Evolutionary conservation across 1,140 invertebrate genomes (phyloP).

Genomic region (Augochlora pura): DNA sequence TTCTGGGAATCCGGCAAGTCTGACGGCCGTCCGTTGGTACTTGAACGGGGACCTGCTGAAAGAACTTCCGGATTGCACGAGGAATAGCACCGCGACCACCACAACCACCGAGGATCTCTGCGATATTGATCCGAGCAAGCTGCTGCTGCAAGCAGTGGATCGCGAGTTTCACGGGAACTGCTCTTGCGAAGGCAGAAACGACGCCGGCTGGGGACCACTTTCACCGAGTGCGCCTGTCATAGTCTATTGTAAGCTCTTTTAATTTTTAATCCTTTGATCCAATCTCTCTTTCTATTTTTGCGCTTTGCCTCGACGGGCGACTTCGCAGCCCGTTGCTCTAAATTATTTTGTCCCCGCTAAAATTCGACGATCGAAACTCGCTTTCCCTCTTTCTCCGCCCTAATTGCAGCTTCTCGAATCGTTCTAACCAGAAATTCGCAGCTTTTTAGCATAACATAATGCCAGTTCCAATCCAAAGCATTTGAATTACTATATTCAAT

Average conservation of each 20-base stretch:
- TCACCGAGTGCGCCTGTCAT: conserved; percentile 87
- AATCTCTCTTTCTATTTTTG: neutral
- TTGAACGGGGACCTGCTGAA: conserved; percentile 90
- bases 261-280: conserved; percentile 24
- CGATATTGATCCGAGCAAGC: conserved; percentile 91
- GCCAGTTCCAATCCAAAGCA: too few relatives aligned
- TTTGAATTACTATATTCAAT: too few relatives aligned
- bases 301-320: neutral
- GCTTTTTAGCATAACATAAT: too few relatives aligned
- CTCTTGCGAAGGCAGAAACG: conserved; percentile 92
- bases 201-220: conserved; percentile 90
- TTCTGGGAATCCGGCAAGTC: conserved; percentile 84
- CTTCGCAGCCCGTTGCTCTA: neutral
- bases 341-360: neutral
- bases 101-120: conserved; percentile 82
- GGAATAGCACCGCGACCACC: conserved; percentile 76
- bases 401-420: too few relatives aligned
- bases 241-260: conserved; percentile 84
- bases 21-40: conserved; percentile 89
- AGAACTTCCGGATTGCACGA: conserved; percentile 90
- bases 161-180: conserved; percentile 95
- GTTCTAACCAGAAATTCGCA: too few relatives aligned
- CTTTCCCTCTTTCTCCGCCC: too few relatives aligned
- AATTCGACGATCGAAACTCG: neutral
- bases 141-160: conserved; percentile 89